These are phyloP conservation scores for Chloroceryle aenea DNA, from an alignment of 2,113 vertebrate species.

Conservation along the genomic window DNA sequence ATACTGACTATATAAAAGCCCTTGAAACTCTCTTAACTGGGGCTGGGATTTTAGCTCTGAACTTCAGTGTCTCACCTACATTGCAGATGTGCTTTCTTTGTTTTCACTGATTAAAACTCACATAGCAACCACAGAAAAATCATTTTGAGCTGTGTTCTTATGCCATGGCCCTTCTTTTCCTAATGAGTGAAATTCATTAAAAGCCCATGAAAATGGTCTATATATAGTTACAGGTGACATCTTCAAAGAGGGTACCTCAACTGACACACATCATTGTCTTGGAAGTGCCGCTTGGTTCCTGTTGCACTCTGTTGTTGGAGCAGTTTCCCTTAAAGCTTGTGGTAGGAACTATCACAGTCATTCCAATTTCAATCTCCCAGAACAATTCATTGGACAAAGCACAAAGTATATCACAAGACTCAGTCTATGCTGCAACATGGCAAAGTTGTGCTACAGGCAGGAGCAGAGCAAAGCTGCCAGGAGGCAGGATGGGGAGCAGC, in stretches of 20 bases:
- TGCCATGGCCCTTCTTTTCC: neutral
- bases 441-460: neutral
- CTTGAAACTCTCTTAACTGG: neutral
- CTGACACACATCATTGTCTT: fast-evolving
- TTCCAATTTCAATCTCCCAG: neutral
- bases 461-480: neutral
- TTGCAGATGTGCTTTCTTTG: neutral
- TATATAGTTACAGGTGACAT: neutral
- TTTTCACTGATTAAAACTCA: neutral
- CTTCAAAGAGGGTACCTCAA: neutral
- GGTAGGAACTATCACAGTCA: neutral
- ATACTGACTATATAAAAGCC: neutral
- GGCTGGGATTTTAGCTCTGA: neutral
- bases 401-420: neutral
- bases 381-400: neutral
- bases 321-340: neutral
- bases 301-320: neutral
- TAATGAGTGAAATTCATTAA: neutral
- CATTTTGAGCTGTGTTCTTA: neutral
- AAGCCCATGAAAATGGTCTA: neutral
- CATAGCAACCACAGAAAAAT: neutral
- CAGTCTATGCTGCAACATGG: neutral
- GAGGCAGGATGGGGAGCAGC: neutral
- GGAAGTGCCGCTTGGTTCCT: neutral
- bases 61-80: neutral